Evolutionary conservation across 2,888 invertebrate species (phyloP).

Genomic region (Eustalomyia histrio): DNA sequence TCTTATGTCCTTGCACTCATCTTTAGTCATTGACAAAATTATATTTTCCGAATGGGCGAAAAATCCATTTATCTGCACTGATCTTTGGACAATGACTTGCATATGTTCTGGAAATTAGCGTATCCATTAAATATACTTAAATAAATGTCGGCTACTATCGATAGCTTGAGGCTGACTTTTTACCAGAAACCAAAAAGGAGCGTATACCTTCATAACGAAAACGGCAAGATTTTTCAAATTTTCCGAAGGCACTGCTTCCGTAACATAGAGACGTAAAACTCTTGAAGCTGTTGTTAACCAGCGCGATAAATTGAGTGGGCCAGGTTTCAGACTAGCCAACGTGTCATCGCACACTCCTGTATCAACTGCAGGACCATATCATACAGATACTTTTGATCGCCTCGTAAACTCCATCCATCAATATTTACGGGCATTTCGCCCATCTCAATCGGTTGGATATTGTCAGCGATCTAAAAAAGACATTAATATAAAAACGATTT

Average conservation of each 20-base stretch:
- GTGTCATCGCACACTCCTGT: constrained; percentile 27
- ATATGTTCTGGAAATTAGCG: too few relatives aligned
- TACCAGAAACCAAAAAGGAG: constrained; percentile 33
- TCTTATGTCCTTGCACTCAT: too few relatives aligned
- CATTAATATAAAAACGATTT: too few relatives aligned
- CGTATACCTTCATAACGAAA: constrained; percentile 32
- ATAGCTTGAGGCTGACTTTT: neutral
- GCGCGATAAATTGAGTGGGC: constrained; percentile 19
- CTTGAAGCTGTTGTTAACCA: constrained; percentile 36
- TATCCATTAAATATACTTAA: neutral
- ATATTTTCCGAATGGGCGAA: too few relatives aligned
- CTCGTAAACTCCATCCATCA: constrained; percentile 12
- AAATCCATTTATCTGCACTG: too few relatives aligned
- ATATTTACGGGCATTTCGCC: too few relatives aligned
- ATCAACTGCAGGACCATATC: constrained; percentile 24
- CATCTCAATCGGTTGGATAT: constrained; percentile 27
- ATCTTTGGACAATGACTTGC: too few relatives aligned
- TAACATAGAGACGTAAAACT: constrained; percentile 29
- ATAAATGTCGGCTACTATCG: neutral
- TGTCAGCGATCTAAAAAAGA: neutral
- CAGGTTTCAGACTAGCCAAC: constrained; percentile 29
- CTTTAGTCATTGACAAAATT: too few relatives aligned
- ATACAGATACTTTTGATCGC: constrained; percentile 26
- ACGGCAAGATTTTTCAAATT: constrained; percentile 31
- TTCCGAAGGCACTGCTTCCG: constrained; percentile 33